Conservation (phyloP, 2,888 invertebrate species). For the Dichetophora obliterata region DNA sequence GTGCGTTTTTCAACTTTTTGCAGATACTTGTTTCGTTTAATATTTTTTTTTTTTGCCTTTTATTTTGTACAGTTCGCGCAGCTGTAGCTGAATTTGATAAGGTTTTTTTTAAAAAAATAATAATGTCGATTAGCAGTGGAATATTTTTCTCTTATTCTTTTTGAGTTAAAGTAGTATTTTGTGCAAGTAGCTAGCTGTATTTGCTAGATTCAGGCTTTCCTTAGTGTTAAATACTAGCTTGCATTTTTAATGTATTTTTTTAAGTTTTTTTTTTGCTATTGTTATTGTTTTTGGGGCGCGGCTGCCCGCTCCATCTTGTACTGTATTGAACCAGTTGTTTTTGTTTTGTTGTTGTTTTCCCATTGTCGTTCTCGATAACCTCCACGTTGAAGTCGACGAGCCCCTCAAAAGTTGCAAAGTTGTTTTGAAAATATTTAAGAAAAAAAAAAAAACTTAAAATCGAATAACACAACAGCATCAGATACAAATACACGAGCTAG, state of each 20-base stretch:
- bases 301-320: background rate
- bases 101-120: background rate
- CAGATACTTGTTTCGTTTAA: background rate
- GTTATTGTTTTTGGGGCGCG: slow-evolving; percentile 28
- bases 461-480: no score
- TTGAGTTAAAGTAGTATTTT: background rate
- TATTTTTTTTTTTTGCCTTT: slow-evolving; percentile 6
- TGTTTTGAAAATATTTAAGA: background rate
- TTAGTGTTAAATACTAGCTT: background rate
- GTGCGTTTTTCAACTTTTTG: background rate
- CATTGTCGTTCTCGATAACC: slow-evolving; percentile 1
- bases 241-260: background rate
- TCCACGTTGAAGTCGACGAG: background rate
- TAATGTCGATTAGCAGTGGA: background rate
- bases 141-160: background rate
- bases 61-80: slow-evolving; percentile 2
- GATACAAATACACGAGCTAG: no score
- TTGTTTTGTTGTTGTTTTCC: background rate
- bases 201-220: background rate
- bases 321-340: background rate
- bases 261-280: background rate
- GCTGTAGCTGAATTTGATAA: background rate
- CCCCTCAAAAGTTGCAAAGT: background rate
- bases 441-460: no score
- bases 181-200: background rate